Evolutionary conservation across 2,113 vertebrate species (phyloP).

Genomic region (Hyaena hyaena): DNA sequence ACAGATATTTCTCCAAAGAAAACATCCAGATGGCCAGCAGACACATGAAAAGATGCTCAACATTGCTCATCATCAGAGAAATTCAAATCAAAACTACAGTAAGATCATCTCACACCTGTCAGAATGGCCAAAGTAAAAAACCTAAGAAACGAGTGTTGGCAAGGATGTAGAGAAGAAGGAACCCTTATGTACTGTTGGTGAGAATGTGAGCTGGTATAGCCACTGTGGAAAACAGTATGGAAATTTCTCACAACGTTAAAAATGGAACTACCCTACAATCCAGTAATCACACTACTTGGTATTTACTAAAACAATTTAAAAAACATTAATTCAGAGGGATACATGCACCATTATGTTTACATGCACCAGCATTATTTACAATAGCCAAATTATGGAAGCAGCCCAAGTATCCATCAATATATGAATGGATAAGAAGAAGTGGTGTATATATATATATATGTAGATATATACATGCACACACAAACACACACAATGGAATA

Average conservation of each 20-base stretch:
- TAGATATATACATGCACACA: no score
- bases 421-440: no score
- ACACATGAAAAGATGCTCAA: not conserved
- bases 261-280: not conserved
- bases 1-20: not conserved
- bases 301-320: not conserved
- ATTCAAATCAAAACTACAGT: not conserved
- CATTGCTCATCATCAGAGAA: not conserved
- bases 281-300: not conserved
- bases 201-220: not conserved
- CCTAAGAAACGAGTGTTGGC: not conserved
- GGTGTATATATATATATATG: no score
- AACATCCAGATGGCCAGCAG: not conserved
- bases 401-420: no score
- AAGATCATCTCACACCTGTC: not conserved
- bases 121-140: not conserved
- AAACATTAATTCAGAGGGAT: not conserved
- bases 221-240: not conserved
- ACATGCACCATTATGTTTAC: not conserved
- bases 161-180: not conserved
- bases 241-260: not conserved
- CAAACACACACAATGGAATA: no score
- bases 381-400: no score
- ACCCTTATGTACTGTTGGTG: not conserved
- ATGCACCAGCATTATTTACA: not conserved